These are phyloP conservation scores for Lathamus discolor DNA, from an alignment of 2,113 vertebrate genomes.

Conservation along the genomic window DNA sequence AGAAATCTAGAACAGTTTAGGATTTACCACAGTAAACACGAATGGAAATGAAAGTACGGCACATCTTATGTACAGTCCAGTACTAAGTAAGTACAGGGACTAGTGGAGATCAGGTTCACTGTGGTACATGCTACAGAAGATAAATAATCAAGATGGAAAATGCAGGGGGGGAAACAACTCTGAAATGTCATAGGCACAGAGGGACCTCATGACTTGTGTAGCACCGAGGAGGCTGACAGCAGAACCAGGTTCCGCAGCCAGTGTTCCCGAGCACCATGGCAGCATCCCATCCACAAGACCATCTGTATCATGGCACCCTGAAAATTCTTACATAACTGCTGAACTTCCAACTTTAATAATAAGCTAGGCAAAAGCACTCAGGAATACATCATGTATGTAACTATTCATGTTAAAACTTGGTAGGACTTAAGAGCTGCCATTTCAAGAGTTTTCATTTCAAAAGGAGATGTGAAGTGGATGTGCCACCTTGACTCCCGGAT, in stretches of 20 bases:
- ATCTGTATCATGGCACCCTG: background rate
- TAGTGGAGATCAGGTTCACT: background rate
- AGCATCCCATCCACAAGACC: background rate
- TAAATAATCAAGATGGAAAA: background rate
- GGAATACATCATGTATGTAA: background rate
- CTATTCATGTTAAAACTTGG: background rate
- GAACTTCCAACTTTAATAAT: background rate
- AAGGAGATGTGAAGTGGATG: background rate
- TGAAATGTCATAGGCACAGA: background rate
- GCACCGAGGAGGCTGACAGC: background rate
- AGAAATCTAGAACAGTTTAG: background rate
- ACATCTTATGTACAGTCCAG: background rate
- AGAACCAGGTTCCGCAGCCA: background rate
- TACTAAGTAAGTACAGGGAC: background rate
- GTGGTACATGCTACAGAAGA: background rate
- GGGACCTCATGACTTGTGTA: background rate
- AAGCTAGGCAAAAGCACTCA: background rate
- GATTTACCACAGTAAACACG: background rate
- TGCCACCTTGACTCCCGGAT: fast-evolving
- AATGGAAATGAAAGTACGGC: background rate
- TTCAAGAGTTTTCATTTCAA: background rate
- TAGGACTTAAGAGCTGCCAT: background rate
- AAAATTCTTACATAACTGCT: background rate
- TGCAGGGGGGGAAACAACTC: background rate
- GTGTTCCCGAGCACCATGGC: background rate